phyloP scores from a whole-genome alignment of 2,113 vertebrate genomes.

The Gasterosteus nipponicus region DNA sequence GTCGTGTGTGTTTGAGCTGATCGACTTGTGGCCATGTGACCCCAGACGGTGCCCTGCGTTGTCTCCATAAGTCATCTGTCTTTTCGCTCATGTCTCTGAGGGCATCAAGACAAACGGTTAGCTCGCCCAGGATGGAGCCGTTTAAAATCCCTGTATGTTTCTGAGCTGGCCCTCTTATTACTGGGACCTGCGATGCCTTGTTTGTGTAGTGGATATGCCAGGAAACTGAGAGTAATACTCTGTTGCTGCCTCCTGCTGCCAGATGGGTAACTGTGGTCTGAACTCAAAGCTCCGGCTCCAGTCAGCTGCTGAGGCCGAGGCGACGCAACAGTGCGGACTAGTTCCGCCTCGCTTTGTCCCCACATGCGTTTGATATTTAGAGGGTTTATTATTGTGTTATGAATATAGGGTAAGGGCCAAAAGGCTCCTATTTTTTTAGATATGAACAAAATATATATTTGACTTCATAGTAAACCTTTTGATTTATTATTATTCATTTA shows the following conservation, averaged over 20 bases:
- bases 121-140: constrained; percentile 34
- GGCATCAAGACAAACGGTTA: constrained; percentile 24
- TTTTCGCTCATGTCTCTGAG: neutral
- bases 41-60: neutral
- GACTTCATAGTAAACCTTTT: constrained; percentile 11
- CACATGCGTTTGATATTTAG: constrained; percentile 24
- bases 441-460: neutral
- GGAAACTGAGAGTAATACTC: constrained; percentile 47
- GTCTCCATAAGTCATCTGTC: neutral
- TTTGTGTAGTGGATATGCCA: constrained; percentile 55
- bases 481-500: constrained; percentile 22
- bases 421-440: neutral
- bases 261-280: constrained; percentile 60
- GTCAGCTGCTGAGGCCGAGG: constrained; percentile 49
- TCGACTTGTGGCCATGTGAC: neutral
- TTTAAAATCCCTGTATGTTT: constrained; percentile 62
- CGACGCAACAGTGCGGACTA: constrained; percentile 12
- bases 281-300: constrained; percentile 44
- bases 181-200: constrained; percentile 50
- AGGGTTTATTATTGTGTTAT: constrained; percentile 19
- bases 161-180: constrained; percentile 59
- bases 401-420: neutral
- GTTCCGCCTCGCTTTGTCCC: constrained; percentile 11
- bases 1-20: neutral
- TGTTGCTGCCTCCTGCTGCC: constrained; percentile 48